A percentile compares a stretch with the other conserved stretches of the same genome.
These are phyloP conservation scores for Cydia strobilella DNA, from an alignment of 1,140 invertebrate species.

Conservation along the genomic window DNA sequence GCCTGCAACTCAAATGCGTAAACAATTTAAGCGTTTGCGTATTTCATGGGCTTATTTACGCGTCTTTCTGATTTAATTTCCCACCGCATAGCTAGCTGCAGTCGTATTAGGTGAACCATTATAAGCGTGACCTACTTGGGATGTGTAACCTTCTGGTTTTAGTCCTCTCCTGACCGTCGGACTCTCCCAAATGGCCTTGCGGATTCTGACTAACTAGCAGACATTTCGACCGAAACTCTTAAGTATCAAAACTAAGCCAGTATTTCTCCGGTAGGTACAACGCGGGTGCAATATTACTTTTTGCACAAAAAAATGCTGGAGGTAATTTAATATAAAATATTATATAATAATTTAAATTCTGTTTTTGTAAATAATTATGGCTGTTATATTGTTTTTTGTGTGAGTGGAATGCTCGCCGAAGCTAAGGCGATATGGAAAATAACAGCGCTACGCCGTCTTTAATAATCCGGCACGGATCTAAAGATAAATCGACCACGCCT, in stretches of 20 bases:
- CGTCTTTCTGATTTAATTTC: neutral
- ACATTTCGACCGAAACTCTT: too few species aligned
- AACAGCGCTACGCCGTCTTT: neutral
- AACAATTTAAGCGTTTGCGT: slow-evolving; percentile 29
- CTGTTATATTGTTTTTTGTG: neutral
- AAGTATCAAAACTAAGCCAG: too few species aligned
- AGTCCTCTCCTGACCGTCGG: too few species aligned
- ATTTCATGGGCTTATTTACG: slow-evolving; percentile 10
- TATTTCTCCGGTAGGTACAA: too few species aligned
- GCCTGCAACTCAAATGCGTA: slow-evolving; percentile 30
- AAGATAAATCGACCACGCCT: slow-evolving; percentile 29
- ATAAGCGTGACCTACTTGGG: neutral
- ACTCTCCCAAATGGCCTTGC: too few species aligned
- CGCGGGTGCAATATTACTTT: too few species aligned
- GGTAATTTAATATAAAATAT: too few species aligned
- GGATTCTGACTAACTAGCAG: too few species aligned
- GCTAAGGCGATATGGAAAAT: neutral
- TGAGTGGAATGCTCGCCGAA: neutral
- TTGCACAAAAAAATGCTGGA: too few species aligned
- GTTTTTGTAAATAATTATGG: too few species aligned
- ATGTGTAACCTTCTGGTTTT: too few species aligned
- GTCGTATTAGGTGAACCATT: neutral
- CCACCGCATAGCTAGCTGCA: neutral
- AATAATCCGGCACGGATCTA: slow-evolving; percentile 25
- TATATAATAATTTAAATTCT: too few species aligned